Evolutionary conservation across 2,113 vertebrate genomes (phyloP), one percentile per base, ranked within the genome.

Genomic region (Apeltes quadracus): DNA sequence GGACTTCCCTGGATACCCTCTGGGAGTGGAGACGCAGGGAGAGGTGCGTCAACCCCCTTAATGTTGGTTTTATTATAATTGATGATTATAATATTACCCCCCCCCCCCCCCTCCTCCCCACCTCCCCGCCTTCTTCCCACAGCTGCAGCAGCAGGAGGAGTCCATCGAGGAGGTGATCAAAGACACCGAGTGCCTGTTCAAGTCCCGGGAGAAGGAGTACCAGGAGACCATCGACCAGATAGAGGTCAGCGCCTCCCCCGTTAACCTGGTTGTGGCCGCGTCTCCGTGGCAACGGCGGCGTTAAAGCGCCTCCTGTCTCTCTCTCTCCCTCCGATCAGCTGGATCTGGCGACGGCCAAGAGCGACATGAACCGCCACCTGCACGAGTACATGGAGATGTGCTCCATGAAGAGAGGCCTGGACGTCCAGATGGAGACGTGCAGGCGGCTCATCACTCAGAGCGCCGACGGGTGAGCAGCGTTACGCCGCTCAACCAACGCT

Each of bases 321-420:
- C 32, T 34, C 32, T 34, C 32, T 7, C 32, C 32, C 32, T 34
- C 32, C 32, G 11, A 0, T 53, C 57, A 99, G 97, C 85, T 98
- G 90, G 98, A 99, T 58, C 84, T 99, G 87, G 97, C 97, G 72
- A 98, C 96, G 0, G 98, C 98, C 43, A 99, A 99, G 88, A 98
- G 95, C 0, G 97, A 99, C 90, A 99, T 99, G 98, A 99, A 97
- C 85, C 93, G 97, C 1, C 98, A 99, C 83, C 91, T 99, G 57
- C 98, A 99, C 0, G 98, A 99, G 86, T 99, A 99, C 92, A 99
- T 99, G 97, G 98, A 99, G 82, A 99, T 99, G 97, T 99, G 98
- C 81, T 98, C 96, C 58, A 99, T 99, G 98, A 99, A 99, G 87
- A 91, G 98, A 43, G 97, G 98, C 25, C 91, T 99, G 84, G 98